phyloP scores from a whole-genome alignment of 1,140 invertebrate genomes.

The Drosophila aff. region DNA sequence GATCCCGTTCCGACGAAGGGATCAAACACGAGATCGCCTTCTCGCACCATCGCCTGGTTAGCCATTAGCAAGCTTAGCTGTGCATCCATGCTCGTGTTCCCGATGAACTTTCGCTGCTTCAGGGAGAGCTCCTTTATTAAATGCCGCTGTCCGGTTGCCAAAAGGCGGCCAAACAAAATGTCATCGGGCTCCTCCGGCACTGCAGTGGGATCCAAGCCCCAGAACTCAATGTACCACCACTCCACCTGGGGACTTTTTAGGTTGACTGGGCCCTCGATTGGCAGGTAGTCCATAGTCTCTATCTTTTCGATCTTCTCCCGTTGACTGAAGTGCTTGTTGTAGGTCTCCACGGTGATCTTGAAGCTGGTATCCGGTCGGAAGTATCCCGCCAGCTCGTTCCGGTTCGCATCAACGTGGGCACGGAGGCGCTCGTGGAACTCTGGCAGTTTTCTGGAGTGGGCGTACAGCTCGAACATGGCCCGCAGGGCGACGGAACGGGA shows the following conservation, averaged over 20 bases:
- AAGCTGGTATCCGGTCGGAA: conserved; percentile 88
- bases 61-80: conserved; percentile 96
- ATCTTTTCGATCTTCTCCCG: conserved; percentile 93
- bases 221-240: conserved; percentile 94
- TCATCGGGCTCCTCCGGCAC: conserved; percentile 90
- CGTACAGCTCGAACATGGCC: conserved; percentile 92
- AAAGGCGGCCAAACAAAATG: conserved; percentile 94
- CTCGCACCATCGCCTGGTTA: conserved; percentile 93
- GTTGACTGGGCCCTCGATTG: conserved; percentile 92
- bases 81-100: conserved; percentile 98
- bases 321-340: conserved; percentile 93
- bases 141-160: conserved; percentile 92
- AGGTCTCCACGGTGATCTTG: conserved; percentile 94
- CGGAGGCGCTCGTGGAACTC: conserved; percentile 89
- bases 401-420: conserved; percentile 84
- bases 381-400: conserved; percentile 85
- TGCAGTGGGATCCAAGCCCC: conserved; percentile 91
- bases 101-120: conserved; percentile 97
- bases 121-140: conserved; percentile 92
- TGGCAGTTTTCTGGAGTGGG: conserved; percentile 86
- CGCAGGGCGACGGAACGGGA: conserved; percentile 91
- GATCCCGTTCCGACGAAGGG: conserved; percentile 98
- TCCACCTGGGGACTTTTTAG: conserved; percentile 93
- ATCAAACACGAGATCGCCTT: conserved; percentile 93
- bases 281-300: conserved; percentile 93